Base-by-base conservation (phyloP, 2,113 vertebrate species). In the Piprites chloris region DNA sequence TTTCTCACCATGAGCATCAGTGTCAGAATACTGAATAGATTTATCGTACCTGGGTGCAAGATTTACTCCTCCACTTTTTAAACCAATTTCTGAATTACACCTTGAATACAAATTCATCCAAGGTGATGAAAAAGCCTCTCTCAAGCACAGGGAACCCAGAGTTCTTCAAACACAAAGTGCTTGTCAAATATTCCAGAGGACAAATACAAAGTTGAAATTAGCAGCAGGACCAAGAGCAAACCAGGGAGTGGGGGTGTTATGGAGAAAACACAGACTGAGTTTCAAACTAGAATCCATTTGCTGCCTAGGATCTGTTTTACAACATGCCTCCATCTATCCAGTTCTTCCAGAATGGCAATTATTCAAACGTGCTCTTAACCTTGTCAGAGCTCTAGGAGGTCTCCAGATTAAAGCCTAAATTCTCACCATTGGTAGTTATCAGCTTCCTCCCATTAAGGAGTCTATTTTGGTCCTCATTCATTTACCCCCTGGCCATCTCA, bases 221-320 rank as follows among this genome's bases (percentile, higher is more conserved):
- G 37, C 27, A 69, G 23, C n/a, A 28, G 41, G 19, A 41, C 61
- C 33, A 41, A 59, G 44, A 33, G 35, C 2, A 39, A 55, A 41
- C 14, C 17, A 27, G 11, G 21, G 9, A 35, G 5, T 5, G 3
- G n/a, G 27, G 11, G 2, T 13, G 8, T 63, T 58, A 53, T 0
- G 1, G 42, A 15, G 23, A 2, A 53, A 2, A 53, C 13, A 23
- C 24, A 30, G 55, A 59, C 0, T 14, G 28, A 59, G 37, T 46
- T 62, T 68, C 81, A 35, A 86, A 75, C 42, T 6, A 32, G 23
- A 85, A 75, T 20, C 53, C 69, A 30, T n/a, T 58, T 49, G 72
- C n/a, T 80, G 44, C 33, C n/a, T 42, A 42, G 14, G 35, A 58
- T 7, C 55, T 67, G 22, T 18, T 81, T 39, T 24, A 78, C 41